Conservation (phyloP, 2,797 vertebrate species). For the Columba guinea region DNA sequence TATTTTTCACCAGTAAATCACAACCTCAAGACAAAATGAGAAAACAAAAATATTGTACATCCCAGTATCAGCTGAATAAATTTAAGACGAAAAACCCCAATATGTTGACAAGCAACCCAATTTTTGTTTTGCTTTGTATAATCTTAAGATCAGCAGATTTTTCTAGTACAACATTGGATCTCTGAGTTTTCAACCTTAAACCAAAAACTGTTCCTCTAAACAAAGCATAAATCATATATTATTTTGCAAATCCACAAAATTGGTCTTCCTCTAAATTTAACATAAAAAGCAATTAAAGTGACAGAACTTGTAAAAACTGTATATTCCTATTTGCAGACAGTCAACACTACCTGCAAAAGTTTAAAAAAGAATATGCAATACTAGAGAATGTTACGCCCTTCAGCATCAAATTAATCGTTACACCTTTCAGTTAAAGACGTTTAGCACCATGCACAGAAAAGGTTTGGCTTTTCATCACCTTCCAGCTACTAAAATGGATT, state of each 20-base stretch:
- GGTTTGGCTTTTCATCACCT: background rate
- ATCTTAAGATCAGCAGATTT: background rate
- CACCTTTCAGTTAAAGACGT: background rate
- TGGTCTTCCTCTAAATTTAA: background rate
- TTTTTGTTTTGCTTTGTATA: background rate
- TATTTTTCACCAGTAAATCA: background rate
- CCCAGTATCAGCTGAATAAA: background rate
- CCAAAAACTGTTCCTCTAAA: background rate
- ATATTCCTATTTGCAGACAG: background rate
- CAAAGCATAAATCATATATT: background rate
- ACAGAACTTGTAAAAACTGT: background rate
- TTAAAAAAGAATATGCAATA: background rate
- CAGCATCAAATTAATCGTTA: background rate
- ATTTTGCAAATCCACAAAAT: background rate
- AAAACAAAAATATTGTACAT: background rate
- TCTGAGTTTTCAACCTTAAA: background rate
- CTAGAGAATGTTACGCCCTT: background rate
- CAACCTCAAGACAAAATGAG: background rate
- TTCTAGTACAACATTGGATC: background rate
- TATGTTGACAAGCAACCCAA: background rate
- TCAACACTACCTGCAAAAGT: background rate
- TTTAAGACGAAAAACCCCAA: background rate
- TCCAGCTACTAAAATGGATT: background rate
- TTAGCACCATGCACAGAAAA: conserved; percentile 3
- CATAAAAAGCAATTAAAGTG: background rate